Evolutionary conservation across 2,888 invertebrate genomes (phyloP).

Genomic region (Hanleya hanleyi): DNA sequence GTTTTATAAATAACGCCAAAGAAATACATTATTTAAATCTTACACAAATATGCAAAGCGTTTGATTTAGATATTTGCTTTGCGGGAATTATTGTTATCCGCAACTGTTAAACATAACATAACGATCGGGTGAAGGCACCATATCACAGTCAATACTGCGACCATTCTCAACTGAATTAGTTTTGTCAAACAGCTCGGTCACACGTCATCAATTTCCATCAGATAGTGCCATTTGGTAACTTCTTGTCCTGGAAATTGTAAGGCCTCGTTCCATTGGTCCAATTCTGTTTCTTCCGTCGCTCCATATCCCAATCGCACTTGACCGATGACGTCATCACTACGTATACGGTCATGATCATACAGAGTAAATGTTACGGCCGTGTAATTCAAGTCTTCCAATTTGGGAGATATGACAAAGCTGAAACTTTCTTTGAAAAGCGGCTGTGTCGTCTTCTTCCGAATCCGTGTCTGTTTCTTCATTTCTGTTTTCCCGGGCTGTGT

Average conservation of each 20-base stretch:
- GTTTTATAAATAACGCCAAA: no score
- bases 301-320: conserved; percentile 63
- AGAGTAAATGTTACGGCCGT: conserved; percentile 71
- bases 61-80: no score
- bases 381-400: conserved; percentile 65
- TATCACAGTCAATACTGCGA: no score
- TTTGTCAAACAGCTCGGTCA: no score
- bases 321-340: conserved; percentile 73
- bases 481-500: conserved; percentile 61
- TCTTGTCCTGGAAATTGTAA: conserved; percentile 70
- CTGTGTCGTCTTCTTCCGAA: conserved; percentile 52
- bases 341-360: conserved; percentile 64
- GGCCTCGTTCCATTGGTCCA: conserved; percentile 72
- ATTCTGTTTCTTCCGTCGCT: conserved; percentile 70
- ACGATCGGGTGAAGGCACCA: no score
- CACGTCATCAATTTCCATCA: conserved; percentile 47
- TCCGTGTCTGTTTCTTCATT: conserved; percentile 62
- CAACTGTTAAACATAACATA: no score
- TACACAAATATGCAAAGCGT: no score
- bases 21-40: no score
- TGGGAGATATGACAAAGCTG: conserved; percentile 62
- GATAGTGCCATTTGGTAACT: conserved; percentile 65
- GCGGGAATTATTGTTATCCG: no score
- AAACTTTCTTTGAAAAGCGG: conserved; percentile 59
- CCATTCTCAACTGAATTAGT: no score